Evolutionary conservation across 37 sponge, comb jelly and placozoan species (phyloP).

Genomic region (Spongilla lacustris): DNA sequence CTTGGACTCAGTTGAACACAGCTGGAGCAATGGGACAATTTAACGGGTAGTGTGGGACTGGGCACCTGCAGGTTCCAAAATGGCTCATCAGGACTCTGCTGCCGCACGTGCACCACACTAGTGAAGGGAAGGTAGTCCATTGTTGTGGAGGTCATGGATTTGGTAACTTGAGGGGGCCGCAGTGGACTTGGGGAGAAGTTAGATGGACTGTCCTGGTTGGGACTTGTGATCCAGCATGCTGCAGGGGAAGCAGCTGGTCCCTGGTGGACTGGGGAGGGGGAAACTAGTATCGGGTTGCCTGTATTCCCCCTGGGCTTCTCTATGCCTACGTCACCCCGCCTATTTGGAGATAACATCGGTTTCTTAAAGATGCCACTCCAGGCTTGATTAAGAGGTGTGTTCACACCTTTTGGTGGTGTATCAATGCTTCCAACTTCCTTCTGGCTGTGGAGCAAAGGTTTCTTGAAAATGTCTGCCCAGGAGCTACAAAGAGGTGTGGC

Average conservation of each 20-base stretch:
- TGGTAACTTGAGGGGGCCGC: neutral
- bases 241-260: neutral
- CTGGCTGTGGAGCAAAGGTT: neutral
- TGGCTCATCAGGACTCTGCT: slow-evolving; percentile 2
- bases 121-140: slow-evolving; percentile 25
- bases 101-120: slow-evolving; percentile 33
- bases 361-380: neutral
- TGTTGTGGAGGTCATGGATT: neutral
- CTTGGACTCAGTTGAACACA: neutral
- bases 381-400: neutral
- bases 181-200: neutral
- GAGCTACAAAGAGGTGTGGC: neutral
- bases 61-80: neutral
- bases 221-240: neutral
- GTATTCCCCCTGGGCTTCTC: neutral
- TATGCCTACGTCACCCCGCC: neutral
- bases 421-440: neutral
- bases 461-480: neutral
- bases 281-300: neutral
- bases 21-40: neutral
- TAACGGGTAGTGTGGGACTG: neutral
- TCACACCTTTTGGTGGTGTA: neutral
- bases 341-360: neutral
- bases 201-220: neutral
- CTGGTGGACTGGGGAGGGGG: neutral